phyloP scores from a whole-genome alignment of 2,797 vertebrate species.

The Gallinago nigripennis region DNA sequence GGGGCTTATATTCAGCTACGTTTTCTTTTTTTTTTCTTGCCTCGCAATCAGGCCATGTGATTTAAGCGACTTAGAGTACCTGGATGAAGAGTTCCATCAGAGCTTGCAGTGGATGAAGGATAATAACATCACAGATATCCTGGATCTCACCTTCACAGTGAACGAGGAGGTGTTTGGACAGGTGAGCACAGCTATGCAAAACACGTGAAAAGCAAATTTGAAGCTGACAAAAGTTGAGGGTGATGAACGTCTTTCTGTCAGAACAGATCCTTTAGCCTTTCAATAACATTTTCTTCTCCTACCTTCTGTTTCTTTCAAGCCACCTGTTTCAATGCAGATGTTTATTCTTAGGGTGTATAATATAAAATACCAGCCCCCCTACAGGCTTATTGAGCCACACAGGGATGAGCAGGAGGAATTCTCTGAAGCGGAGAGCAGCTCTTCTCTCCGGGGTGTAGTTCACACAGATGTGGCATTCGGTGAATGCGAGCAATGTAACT shows the following conservation, averaged over 20 bases:
- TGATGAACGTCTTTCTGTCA: constrained; percentile 36
- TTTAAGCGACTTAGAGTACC: constrained; percentile 94
- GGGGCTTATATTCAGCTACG: background rate
- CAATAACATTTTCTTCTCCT: constrained; percentile 1
- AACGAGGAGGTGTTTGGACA: constrained; percentile 99
- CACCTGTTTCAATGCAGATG: constrained; percentile 33
- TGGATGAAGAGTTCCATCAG: constrained; percentile 98
- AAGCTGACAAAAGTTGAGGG: background rate
- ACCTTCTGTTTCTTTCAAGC: constrained; percentile 32
- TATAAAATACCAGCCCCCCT: background rate
- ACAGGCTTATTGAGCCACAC: constrained; percentile 21
- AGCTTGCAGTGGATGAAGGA: constrained; percentile 99
- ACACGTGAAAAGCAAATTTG: background rate
- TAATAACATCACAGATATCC: constrained; percentile 95
- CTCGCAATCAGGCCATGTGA: constrained; percentile 84
- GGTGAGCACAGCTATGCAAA: constrained; percentile 74
- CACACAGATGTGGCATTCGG: constrained; percentile 20
- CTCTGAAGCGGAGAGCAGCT: background rate
- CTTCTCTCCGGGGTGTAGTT: background rate
- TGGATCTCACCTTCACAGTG: constrained; percentile 97
- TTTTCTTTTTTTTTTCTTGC: background rate
- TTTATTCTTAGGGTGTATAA: constrained; percentile 16
- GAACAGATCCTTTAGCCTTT: constrained; percentile 32
- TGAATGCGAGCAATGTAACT: constrained; percentile 11
- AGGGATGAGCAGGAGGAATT: constrained; percentile 44